These are phyloP conservation scores for Drosophila sucinea DNA, from an alignment of 1,140 invertebrate species.

Conservation along the genomic window DNA sequence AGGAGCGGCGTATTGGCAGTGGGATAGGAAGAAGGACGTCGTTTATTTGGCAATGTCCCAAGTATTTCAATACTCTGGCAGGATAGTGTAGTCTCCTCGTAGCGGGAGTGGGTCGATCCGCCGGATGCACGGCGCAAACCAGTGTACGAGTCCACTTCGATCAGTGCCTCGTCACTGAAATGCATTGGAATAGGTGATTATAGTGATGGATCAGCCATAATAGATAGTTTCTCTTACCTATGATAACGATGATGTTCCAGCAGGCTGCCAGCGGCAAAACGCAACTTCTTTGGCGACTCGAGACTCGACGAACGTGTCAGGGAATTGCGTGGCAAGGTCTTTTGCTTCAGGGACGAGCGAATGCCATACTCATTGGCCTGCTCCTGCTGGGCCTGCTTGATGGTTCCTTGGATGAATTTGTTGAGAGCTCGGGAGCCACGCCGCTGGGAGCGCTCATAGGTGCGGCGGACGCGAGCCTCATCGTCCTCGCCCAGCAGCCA, in stretches of 20 bases:
- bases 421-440: slow-evolving; percentile 78
- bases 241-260: slow-evolving; percentile 86
- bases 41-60: slow-evolving; percentile 44
- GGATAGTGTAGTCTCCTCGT: slow-evolving; percentile 80
- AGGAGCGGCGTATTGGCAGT: slow-evolving; percentile 77
- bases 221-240: slow-evolving; percentile 58
- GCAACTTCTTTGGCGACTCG: slow-evolving; percentile 90
- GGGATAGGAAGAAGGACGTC: slow-evolving; percentile 73
- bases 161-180: slow-evolving; percentile 85
- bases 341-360: slow-evolving; percentile 87
- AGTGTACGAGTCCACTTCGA: slow-evolving; percentile 84
- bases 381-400: slow-evolving; percentile 57
- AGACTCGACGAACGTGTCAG: slow-evolving; percentile 87
- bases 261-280: slow-evolving; percentile 89
- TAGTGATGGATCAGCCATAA: no score
- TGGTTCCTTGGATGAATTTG: slow-evolving; percentile 78
- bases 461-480: slow-evolving; percentile 84
- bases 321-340: slow-evolving; percentile 70
- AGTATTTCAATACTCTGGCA: slow-evolving; percentile 83
- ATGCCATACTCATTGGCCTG: slow-evolving; percentile 78
- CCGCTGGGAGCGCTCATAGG: slow-evolving; percentile 84
- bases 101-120: slow-evolving; percentile 70
- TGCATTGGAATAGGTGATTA: not conserved
- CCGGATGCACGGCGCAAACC: slow-evolving; percentile 81
- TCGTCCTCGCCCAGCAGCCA: slow-evolving; percentile 92